Percentiles rank a stretch among this genome's conserved stretches.
Conservation (phyloP, 2,888 invertebrate species). For the Epistrophella euchroma region DNA sequence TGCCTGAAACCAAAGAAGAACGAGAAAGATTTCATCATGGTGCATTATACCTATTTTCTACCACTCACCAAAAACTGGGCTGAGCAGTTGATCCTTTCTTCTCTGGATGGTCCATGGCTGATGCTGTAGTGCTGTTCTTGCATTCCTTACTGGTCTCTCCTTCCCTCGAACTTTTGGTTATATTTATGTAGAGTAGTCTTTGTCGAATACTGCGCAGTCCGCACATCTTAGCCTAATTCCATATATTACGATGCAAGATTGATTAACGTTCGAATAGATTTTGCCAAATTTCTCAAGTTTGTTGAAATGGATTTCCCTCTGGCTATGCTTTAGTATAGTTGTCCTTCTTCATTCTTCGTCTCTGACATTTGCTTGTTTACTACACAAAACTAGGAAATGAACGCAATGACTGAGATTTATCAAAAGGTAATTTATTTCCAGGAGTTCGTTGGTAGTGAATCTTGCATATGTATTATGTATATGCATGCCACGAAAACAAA, state of each 20-base stretch:
- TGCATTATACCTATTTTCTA: constrained; percentile 63
- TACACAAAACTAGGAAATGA: constrained; percentile 66
- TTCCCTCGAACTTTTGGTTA: constrained; percentile 11
- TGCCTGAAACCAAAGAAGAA: constrained; percentile 17
- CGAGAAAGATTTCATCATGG: constrained; percentile 70
- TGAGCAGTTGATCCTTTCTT: constrained; percentile 70
- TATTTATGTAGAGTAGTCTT: constrained; percentile 12
- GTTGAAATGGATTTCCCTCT: constrained; percentile 76
- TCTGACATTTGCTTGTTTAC: constrained; percentile 57
- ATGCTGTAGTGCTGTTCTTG: constrained; percentile 23
- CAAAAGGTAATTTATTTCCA: constrained; percentile 84
- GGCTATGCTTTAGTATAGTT: constrained; percentile 12
- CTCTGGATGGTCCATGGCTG: constrained; percentile 32
- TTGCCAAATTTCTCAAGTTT: constrained; percentile 81
- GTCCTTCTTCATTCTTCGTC: constrained; percentile 28
- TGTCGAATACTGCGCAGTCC: constrained; percentile 35
- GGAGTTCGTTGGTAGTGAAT: constrained; percentile 68
- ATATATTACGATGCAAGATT: constrained; percentile 79
- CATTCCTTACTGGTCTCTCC: constrained; percentile 52
- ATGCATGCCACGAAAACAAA: constrained; percentile 78
- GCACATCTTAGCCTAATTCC: constrained; percentile 74
- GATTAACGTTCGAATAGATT: constrained; percentile 83
- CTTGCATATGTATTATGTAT: constrained; percentile 73
- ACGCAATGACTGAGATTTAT: constrained; percentile 83
- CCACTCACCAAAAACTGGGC: constrained; percentile 57